Base-by-base conservation (phyloP, 2,797 vertebrate genomes). In the Hemibagrus guttatus region DNA sequence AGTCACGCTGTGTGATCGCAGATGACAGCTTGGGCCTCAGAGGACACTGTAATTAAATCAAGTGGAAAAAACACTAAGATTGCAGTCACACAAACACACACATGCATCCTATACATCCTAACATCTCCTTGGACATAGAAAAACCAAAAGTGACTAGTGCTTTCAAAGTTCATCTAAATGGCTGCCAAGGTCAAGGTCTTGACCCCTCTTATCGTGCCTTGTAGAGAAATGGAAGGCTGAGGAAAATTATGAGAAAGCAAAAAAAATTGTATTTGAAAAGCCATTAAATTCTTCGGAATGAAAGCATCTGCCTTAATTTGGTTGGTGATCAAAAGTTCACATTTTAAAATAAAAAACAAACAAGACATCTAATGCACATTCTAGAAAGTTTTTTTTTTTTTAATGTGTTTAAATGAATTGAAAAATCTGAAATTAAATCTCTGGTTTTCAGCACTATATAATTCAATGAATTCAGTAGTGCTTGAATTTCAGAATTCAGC, bases 41-140 rank as follows among this genome's bases (percentile, higher is more conserved):
- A 86, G 75, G 63, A 84, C 4, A 16, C 28, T 63, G 49, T 90
- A 90, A 91, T 91, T 89, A 85, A 90, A 91, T 88, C 80, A 86
- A 59, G 56, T 71, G 83, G 76, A 79, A 85, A 87, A 75, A 42
- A 66, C 76, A 90, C 35, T 46, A 74, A 54, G 74, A 87, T 79
- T 76, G 71, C n/a, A 82, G 35, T 54, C 71, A 68, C 63, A 86
- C 63, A 46, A 58, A 85, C 68, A 23, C 16, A 35, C 54, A 26
- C 39, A 72, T 19, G 6, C 52, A 6, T 3, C 31, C 56, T 49
- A 49, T 49, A 64, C 23, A 0, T 6, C 8, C n/a, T 39, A 42
- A 61, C 21, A 42, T 63, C 78, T 11, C 17, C 9, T 42, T 9
- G 28, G 23, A 64, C 23, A 9, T 28, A 76, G 74, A 42, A 76